Evolutionary conservation across 2,888 invertebrate genomes (phyloP).

Genomic region (Danaus chrysippus): DNA sequence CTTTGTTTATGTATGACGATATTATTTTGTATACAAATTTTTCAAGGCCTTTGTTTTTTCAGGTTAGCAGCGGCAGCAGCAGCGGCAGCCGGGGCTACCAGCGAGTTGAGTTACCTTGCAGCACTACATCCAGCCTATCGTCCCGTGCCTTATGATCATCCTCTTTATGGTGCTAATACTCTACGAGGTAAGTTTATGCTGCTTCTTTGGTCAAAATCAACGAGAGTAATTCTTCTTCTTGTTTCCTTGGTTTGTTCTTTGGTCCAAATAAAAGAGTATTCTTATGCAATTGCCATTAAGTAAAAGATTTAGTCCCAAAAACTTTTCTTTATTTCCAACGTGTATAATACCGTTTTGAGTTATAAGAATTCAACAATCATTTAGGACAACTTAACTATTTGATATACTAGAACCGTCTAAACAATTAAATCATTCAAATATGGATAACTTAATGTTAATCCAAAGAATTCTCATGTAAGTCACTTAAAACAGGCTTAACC

Average conservation of each 20-base stretch:
- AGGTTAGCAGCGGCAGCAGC: slow-evolving; percentile 74
- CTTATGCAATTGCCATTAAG: too few relatives aligned
- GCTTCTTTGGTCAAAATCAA: neutral
- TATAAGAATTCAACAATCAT: neutral
- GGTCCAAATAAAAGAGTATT: too few relatives aligned
- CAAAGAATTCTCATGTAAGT: neutral
- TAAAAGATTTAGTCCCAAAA: too few relatives aligned
- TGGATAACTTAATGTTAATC: too few relatives aligned
- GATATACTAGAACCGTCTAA: too few relatives aligned
- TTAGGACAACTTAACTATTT: too few relatives aligned
- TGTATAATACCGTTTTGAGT: neutral
- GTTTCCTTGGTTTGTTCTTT: too few relatives aligned
- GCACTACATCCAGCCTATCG: slow-evolving; percentile 78
- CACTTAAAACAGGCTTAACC: slow-evolving; percentile 5
- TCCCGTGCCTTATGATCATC: slow-evolving; percentile 81
- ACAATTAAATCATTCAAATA: too few relatives aligned
- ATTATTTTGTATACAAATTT: slow-evolving; percentile 5
- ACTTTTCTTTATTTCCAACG: neutral
- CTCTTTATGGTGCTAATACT: slow-evolving; percentile 74
- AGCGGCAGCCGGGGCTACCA: slow-evolving; percentile 70
- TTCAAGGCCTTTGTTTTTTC: slow-evolving; percentile 24
- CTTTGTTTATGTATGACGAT: neutral
- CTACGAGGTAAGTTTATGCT: slow-evolving; percentile 60
- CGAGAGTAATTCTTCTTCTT: too few relatives aligned
- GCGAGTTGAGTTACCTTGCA: slow-evolving; percentile 75